Evolutionary conservation across 1,140 invertebrate species (phyloP).

Genomic region (Hylaeus volcanicus): DNA sequence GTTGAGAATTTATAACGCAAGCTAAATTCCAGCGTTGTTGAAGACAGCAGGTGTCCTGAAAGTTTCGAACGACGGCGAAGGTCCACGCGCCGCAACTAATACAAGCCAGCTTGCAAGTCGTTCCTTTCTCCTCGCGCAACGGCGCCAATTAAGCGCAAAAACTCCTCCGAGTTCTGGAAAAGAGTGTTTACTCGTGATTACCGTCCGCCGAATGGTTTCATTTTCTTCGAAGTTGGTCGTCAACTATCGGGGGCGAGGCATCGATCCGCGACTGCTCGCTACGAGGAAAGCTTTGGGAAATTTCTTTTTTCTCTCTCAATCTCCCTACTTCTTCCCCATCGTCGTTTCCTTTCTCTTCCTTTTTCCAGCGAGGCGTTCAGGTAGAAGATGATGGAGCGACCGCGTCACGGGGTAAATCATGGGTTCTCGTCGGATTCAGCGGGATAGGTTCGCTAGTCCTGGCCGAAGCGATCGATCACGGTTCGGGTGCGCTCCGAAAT

Average conservation of each 20-base stretch:
- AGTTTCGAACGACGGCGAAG: no score
- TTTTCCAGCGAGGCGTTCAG: neutral
- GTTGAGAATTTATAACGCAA: no score
- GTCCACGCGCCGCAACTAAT: neutral
- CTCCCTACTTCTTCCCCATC: neutral
- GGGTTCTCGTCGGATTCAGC: neutral
- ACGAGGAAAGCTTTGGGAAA: neutral
- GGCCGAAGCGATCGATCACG: conserved; percentile 27
- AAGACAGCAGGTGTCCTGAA: no score
- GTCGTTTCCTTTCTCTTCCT: neutral
- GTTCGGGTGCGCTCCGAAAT: conserved; percentile 5
- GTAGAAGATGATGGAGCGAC: conserved; percentile 37
- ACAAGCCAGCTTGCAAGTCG: no score
- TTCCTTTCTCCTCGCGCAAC: neutral
- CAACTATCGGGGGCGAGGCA: neutral
- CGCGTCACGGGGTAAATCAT: conserved; percentile 30
- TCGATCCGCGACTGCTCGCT: neutral
- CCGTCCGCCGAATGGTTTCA: neutral
- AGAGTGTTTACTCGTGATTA: neutral
- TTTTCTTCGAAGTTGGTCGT: neutral
- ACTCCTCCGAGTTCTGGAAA: neutral
- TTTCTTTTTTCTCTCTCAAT: no score
- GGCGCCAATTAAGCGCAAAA: neutral
- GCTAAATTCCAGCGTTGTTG: no score
- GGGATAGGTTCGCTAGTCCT: conserved; percentile 12